phyloP scores from a whole-genome alignment of 2,113 vertebrate species.

The Hippocampus guttulatus region DNA sequence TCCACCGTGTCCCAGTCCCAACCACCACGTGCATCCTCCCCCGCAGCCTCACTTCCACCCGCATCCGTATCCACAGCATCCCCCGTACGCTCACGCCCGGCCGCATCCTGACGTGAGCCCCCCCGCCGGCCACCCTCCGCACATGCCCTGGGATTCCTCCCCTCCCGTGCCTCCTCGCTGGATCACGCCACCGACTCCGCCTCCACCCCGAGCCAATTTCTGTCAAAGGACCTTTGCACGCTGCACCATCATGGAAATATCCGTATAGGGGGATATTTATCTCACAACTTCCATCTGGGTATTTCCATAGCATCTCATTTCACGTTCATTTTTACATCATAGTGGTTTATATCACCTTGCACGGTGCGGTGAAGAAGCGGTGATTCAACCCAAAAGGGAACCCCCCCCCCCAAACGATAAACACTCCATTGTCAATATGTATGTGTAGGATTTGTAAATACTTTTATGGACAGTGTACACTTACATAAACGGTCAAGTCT shows the following conservation, averaged over 20 bases:
- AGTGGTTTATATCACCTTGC: no score
- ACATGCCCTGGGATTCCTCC: conserved; percentile 52
- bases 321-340: no score
- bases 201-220: conserved; percentile 61
- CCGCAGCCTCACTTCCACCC: conserved; percentile 19
- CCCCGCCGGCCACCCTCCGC: conserved; percentile 33
- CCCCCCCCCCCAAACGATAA: neutral
- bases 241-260: conserved; percentile 73
- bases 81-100: conserved; percentile 12
- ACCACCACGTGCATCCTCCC: neutral
- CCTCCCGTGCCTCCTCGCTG: conserved; percentile 64
- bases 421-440: conserved; percentile 53
- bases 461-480: conserved; percentile 44
- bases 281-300: no score
- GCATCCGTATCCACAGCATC: conserved; percentile 37
- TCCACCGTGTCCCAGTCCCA: conserved; percentile 4
- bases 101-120: conserved; percentile 43
- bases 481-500: conserved; percentile 56
- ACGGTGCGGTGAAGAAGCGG: neutral
- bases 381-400: conserved; percentile 48
- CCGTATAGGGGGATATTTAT: conserved; percentile 53
- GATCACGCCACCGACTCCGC: conserved; percentile 60
- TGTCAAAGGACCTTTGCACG: conserved; percentile 68
- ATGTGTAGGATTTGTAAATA: conserved; percentile 67
- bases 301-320: no score